Evolutionary conservation across 2,797 vertebrate genomes (phyloP).

Genomic region (Pterois miles): DNA sequence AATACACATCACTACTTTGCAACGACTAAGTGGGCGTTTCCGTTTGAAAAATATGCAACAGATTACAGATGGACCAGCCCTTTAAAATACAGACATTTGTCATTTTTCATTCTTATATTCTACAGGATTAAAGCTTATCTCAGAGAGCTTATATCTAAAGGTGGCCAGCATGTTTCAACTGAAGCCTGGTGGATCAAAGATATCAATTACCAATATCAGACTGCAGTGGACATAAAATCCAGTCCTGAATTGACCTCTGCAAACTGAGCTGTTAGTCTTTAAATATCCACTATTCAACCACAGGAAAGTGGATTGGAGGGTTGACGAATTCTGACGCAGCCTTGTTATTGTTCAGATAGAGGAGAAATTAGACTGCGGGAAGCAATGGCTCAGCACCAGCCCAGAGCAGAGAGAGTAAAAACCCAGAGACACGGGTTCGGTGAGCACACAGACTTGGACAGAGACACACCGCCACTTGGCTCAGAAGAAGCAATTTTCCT

Average conservation of each 20-base stretch:
- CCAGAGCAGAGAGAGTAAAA: slow-evolving; percentile 14
- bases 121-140: neutral
- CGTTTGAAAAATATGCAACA: no score
- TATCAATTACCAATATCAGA: slow-evolving; percentile 12
- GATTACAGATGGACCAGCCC: no score
- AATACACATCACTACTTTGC: no score
- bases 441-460: slow-evolving; percentile 38
- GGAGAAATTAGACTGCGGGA: slow-evolving; percentile 14
- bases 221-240: slow-evolving; percentile 26
- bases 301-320: neutral
- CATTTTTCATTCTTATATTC: neutral
- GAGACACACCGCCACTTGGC: slow-evolving; percentile 39
- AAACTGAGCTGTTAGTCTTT: slow-evolving; percentile 2
- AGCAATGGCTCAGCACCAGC: slow-evolving; percentile 19
- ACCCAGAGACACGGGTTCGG: slow-evolving; percentile 40
- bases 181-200: neutral
- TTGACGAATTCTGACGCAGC: slow-evolving; percentile 26
- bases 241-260: slow-evolving; percentile 25
- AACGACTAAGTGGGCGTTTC: no score
- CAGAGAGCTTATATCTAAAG: neutral
- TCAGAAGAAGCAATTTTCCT: slow-evolving; percentile 56
- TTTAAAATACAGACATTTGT: no score
- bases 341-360: slow-evolving; percentile 26
- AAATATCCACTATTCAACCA: slow-evolving; percentile 3
- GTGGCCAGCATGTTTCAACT: neutral